Conservation (phyloP, 2,797 vertebrate genomes). For the Spheniscus humboldti region DNA sequence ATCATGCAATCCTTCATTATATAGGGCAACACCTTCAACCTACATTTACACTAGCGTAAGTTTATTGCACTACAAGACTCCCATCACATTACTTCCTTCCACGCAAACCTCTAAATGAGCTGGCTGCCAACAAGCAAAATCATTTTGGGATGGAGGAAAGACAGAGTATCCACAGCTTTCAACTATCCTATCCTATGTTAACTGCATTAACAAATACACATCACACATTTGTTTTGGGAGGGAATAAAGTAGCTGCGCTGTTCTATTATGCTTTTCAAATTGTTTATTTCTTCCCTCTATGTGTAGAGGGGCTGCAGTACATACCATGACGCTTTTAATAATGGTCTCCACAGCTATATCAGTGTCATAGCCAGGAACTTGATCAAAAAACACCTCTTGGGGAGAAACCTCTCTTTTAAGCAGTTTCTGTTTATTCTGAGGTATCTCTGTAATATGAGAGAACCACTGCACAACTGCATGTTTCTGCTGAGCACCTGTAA, state of each 20-base stretch:
- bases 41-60: neutral
- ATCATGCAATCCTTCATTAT: neutral
- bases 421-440: constrained; percentile 74
- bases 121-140: neutral
- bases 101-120: neutral
- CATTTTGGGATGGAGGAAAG: neutral
- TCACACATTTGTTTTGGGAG: neutral
- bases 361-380: constrained; percentile 73
- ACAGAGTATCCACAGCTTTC: neutral
- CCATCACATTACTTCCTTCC: neutral
- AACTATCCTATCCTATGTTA: neutral
- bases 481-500: constrained; percentile 76
- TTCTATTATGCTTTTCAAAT: neutral
- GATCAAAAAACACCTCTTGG: constrained; percentile 87
- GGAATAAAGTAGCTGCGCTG: neutral
- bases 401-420: constrained; percentile 79
- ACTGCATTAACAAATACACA: neutral
- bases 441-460: constrained; percentile 79
- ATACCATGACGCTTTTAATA: constrained; percentile 78
- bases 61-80: neutral
- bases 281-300: neutral
- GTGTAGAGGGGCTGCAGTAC: neutral
- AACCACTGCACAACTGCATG: constrained; percentile 88
- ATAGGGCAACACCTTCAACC: neutral
- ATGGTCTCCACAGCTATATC: constrained; percentile 84